Base-by-base conservation (phyloP, 2,888 invertebrate species). In the Leptopilina drosophilae region DNA sequence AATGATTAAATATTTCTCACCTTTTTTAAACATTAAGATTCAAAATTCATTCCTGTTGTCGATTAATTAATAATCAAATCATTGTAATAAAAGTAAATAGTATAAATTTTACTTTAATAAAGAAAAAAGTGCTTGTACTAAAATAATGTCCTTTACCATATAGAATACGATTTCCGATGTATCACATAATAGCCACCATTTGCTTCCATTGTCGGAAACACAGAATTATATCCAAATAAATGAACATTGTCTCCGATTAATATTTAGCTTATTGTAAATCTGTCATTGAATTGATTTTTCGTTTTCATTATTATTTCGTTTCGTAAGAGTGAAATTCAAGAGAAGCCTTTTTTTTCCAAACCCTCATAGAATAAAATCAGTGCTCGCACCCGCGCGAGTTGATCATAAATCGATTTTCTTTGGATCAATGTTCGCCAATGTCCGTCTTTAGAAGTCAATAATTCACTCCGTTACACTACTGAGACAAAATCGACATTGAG, bases 361-460 rank as follows among this genome's bases (percentile, higher is more conserved):
- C 49, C 49, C 40, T 14, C 26, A 53, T 53, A 56, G 73, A 56
- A 69, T 53, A 73, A 73, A 73, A 56, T 53, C 33, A 33, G 53
- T 56, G 33, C 73, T 33, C 33, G 33, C 33, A 33, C 33, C 33
- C 33, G 33, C 33, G 33, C 33, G 33, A 33, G 53, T 26, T 26
- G 73, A 73, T 56, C 73, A 73, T 73, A 73, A 73, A 73, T 73
- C 73, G 73, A 56, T 33, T 73, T 11, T 33, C 73, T 56, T 73
- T 49, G 56, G 56, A 56, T 53, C 56, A 73, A 73, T 73, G 73
- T 73, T 73, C 33, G 33, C 33, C 73, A 26, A 56, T 53, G 56
- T 73, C 73, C n/a, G 56, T n/a, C 26, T 49, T 49, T 56, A 56
- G n/a, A 42, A 73, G 56, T 56, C 73, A 53, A 73, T 73, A 73